Conservation (phyloP, 2,888 invertebrate species). For the Chrysina gloriosa region DNA sequence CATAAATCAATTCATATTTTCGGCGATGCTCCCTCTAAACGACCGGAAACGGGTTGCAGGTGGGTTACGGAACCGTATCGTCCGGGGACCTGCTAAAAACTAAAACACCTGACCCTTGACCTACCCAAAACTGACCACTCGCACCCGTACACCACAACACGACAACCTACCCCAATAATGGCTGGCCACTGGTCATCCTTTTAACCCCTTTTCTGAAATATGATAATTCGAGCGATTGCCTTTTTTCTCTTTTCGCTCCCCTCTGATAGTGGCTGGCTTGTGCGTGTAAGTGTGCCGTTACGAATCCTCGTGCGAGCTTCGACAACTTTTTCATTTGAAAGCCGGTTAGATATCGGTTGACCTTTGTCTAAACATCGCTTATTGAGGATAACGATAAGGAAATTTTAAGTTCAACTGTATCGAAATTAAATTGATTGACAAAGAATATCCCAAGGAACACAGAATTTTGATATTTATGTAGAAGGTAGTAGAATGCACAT, state of each 20-base stretch:
- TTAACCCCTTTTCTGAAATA: conserved; percentile 36
- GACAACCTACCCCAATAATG: conserved; percentile 23
- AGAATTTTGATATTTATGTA: too few species aligned
- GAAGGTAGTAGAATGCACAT: too few species aligned
- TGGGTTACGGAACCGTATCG: too few species aligned
- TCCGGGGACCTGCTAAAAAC: conserved; percentile 31
- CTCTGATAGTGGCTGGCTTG: not conserved
- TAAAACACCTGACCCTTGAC: conserved; percentile 52
- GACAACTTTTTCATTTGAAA: not conserved
- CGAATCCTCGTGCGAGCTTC: conserved; percentile 4
- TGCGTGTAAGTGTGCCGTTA: conserved; percentile 20
- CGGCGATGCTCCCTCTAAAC: too few species aligned
- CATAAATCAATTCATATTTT: too few species aligned
- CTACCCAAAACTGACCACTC: conserved; percentile 52
- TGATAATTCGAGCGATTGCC: conserved; percentile 29
- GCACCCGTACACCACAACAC: not conserved
- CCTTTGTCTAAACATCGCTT: too few species aligned
- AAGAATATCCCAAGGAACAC: too few species aligned
- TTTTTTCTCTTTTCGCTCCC: not conserved
- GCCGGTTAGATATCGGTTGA: too few species aligned
- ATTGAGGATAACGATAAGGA: too few species aligned
- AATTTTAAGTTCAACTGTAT: too few species aligned
- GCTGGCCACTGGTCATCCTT: conserved; percentile 33
- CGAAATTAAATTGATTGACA: too few species aligned
- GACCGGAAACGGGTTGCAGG: too few species aligned